These are phyloP conservation scores for Struthio camelus DNA, from an alignment of 2,113 vertebrate species.

Conservation along the genomic window DNA sequence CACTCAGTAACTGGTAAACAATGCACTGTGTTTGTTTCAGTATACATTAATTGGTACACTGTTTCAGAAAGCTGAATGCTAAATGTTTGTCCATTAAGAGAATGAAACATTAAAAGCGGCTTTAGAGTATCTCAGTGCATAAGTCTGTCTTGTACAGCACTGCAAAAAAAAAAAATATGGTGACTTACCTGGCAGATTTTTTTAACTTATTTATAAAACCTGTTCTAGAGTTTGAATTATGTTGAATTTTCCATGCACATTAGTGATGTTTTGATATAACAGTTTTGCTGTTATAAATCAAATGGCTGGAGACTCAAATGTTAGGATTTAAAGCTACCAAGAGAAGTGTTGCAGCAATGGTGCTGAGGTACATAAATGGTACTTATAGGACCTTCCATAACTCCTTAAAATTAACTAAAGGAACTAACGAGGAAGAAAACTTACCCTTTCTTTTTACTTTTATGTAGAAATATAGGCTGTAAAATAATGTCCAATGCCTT, in stretches of 20 bases:
- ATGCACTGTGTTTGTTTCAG: fast-evolving
- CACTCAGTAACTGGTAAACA: not conserved
- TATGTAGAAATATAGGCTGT: constrained; percentile 61
- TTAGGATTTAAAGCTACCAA: not conserved
- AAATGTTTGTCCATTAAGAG: not conserved
- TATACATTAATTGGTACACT: not conserved
- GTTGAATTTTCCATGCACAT: not conserved
- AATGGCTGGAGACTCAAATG: not conserved
- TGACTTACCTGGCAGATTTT: not conserved
- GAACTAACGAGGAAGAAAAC: constrained; percentile 31
- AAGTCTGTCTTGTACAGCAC: not conserved
- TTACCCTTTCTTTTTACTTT: constrained; percentile 27
- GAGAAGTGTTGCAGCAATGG: not conserved
- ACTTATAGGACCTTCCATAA: not conserved
- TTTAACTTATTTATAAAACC: not conserved
- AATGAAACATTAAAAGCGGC: not conserved
- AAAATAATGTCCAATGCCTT: constrained; percentile 63
- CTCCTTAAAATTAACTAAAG: constrained; percentile 30
- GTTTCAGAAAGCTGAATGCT: not conserved
- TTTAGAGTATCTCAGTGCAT: not conserved
- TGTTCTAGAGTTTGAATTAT: not conserved
- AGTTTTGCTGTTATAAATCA: not conserved
- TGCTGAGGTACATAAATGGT: not conserved
- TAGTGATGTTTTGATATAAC: not conserved
- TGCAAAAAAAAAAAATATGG: not conserved